Base-by-base conservation (phyloP, 2,888 invertebrate genomes). In the Idaea aversata region DNA sequence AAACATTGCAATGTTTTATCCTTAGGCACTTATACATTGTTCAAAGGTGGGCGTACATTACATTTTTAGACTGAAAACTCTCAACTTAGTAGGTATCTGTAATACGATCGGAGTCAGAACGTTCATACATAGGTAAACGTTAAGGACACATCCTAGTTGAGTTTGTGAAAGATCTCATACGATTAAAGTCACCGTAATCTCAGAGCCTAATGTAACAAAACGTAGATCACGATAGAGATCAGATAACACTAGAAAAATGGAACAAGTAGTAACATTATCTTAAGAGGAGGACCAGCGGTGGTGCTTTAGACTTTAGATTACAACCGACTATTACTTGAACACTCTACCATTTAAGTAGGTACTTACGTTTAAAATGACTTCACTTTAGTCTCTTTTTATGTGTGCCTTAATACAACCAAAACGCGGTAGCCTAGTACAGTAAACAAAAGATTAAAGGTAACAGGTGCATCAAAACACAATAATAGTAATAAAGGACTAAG, bases 161-260 rank as follows among this genome's bases (percentile, higher is more conserved):
- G 2, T 47, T 47, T 47, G 47, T 10, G 6, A 10, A 47, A 47
- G 7, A 13, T 6, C 10, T 47, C 7, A 47, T 47, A 47, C 13
- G 7, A 13, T 10, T 4, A 47, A 47, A 47, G 13, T 47, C 13
- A 47, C 6, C 3, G 47, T 47, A 47, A 13, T 47, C 7, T 47
- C 47, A 47, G 47, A 10, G 6, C 6, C 38, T 47, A 15, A 15
- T 58, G 59, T 36, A 58, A 61, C 63, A 34, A 16, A 35, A 61
- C 58, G 59, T 61, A 61, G 47, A 34, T 15, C 6, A 13, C 34
- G 15, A 10, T 34, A 25, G 34, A 59, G 59, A 59, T 67, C 66
- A 57, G 71, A 67, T 71, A 71, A 57, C 25, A 47, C 36, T 59
- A 57, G 67, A 71, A 66, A 69, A 69, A 67, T 68, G 64, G 65